Evolutionary conservation across 53 echinoderm and acorn worm genomes (phyloP), one percentile per base, ranked within the genome.

Genomic region (Mesocentrotus franciscanus): DNA sequence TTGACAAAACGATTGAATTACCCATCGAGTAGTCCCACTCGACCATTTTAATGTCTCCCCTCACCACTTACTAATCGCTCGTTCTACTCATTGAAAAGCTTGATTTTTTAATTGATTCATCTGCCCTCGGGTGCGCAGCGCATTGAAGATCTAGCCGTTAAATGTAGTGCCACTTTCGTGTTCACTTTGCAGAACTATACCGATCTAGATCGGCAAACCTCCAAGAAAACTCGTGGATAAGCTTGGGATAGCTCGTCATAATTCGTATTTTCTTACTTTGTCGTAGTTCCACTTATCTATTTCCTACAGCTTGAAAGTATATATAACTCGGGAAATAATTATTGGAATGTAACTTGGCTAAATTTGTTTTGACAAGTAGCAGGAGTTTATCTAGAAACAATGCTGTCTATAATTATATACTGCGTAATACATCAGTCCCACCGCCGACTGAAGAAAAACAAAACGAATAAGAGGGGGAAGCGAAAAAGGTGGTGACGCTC

Each of bases 1-100:
- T 87, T 87, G 87, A 87, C 87, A 87, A 58, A 87, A n/a, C 87
- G 56, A 87, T 87, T 87, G 87, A 87, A 57, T 87, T 87, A 58
- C 87, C 49, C 36, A 12, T 58, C 58, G 34, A 87, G 87, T 87
- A 8, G 87, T 87, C 87, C 87, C 87, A 87, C 87, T 87, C 87
- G 87, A n/a, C 87, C 87, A 58, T 87, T 87, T 87, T 87, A 87
- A 87, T 87, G 87, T 87, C 87, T 58, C 11, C 58, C 58, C 58
- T 87, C 58, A 27, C 56, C 58, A 87, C 87, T 87, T 87, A 87
- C 26, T 87, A 87, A 87, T 87, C 26, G 87, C 27, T 29, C 87
- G 57, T 87, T 87, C 58, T 58, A 12, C n/a, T 58, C 87, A 87
- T 87, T 58, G 87, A 87, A 87, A 87, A 87, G 59, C 87, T 87